These are phyloP conservation scores for Muscicapa adusta DNA, from an alignment of 2,113 vertebrate species.

Conservation along the genomic window DNA sequence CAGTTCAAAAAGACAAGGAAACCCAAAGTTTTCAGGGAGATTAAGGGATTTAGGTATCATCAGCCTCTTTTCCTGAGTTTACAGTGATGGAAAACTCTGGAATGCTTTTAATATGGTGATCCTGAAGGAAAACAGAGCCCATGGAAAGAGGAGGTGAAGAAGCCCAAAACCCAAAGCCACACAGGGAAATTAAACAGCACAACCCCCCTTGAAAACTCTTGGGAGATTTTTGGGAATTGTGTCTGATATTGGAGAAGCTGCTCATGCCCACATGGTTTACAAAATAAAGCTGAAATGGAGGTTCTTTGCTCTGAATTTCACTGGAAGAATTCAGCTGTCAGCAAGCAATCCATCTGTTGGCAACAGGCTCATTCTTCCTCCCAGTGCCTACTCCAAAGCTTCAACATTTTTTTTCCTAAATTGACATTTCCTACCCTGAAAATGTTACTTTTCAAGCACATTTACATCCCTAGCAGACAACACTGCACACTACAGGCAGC, in stretches of 20 bases:
- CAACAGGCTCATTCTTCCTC: background rate
- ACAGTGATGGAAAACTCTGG: background rate
- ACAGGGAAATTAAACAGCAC: background rate
- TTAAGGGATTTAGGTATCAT: background rate
- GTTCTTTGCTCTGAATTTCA: background rate
- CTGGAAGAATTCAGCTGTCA: background rate
- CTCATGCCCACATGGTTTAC: accelerated
- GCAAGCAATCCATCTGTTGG: accelerated
- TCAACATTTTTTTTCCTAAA: background rate
- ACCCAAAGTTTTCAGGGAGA: background rate
- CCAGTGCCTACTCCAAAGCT: background rate
- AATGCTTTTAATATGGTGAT: background rate
- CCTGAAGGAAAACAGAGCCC: background rate
- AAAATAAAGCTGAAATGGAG: accelerated
- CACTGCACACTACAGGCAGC: background rate
- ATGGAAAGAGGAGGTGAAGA: background rate
- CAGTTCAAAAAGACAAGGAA: background rate
- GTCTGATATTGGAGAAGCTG: background rate
- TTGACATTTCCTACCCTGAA: background rate
- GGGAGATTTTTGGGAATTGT: background rate
- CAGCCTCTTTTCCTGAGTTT: background rate
- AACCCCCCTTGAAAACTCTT: background rate
- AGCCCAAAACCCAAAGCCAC: background rate
- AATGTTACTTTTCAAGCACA: background rate
- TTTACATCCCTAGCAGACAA: background rate